phyloP scores from a whole-genome alignment of 2,888 invertebrate species.

The Pyrrhosoma nymphula region DNA sequence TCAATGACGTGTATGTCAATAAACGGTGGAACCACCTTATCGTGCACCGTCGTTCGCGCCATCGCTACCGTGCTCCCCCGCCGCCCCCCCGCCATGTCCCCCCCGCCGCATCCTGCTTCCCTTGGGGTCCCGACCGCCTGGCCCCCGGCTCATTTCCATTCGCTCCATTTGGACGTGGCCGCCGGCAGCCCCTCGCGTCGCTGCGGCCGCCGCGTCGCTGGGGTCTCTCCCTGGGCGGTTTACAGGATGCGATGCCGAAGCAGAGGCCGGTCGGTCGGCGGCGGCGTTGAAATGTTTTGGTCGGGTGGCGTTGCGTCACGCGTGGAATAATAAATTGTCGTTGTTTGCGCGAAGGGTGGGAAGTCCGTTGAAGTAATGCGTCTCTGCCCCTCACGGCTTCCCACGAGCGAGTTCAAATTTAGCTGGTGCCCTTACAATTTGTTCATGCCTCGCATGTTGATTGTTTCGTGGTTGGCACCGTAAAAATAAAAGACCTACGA shows the following conservation, averaged over 20 bases:
- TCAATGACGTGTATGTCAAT: too few relatives aligned
- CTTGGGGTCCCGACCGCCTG: too few relatives aligned
- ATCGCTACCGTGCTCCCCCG: too few relatives aligned
- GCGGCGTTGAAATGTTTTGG: conserved; percentile 14
- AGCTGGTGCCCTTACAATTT: not conserved
- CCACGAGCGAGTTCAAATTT: not conserved
- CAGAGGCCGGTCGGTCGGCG: not conserved
- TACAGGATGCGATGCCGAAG: not conserved
- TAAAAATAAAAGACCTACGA: not conserved
- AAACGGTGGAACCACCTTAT: too few relatives aligned
- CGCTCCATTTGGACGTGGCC: conserved; percentile 4
- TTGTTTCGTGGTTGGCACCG: not conserved
- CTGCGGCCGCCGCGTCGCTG: not conserved
- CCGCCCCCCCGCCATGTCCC: not conserved
- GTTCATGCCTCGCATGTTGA: not conserved
- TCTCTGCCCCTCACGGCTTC: not conserved
- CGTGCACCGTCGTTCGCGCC: too few relatives aligned
- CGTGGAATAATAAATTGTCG: not conserved
- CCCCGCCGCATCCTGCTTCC: not conserved
- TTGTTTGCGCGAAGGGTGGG: not conserved
- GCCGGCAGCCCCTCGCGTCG: not conserved
- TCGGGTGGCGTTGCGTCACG: conserved; percentile 14
- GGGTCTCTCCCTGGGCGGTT: not conserved
- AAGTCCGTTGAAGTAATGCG: not conserved
- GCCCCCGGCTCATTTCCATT: not conserved